These are phyloP conservation scores for Norana najaformis DNA, from an alignment of 2,888 invertebrate genomes.

Conservation along the genomic window DNA sequence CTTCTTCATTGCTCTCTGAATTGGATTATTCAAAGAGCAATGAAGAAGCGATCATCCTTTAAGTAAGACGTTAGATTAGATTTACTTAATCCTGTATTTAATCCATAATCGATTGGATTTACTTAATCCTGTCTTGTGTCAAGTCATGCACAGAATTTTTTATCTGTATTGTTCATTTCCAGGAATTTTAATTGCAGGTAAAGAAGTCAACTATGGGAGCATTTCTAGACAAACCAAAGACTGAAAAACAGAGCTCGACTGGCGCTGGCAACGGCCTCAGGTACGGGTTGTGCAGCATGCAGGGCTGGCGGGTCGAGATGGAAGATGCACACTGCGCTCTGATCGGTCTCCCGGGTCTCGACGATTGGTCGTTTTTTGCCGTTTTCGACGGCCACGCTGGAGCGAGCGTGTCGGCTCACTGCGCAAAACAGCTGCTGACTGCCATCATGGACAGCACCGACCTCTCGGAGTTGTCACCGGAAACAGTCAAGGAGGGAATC, in stretches of 20 bases:
- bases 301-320: slow-evolving; percentile 91
- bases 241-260: slow-evolving; percentile 91
- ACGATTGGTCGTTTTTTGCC: slow-evolving; percentile 82
- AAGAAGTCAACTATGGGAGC: slow-evolving; percentile 77
- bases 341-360: slow-evolving; percentile 74
- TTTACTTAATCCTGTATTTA: too few relatives aligned
- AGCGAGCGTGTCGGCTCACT: slow-evolving; percentile 58
- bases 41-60: too few relatives aligned
- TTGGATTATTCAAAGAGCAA: too few relatives aligned
- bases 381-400: slow-evolving; percentile 99
- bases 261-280: slow-evolving; percentile 90
- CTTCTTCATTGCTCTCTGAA: too few relatives aligned
- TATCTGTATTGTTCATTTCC: background rate
- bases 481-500: slow-evolving; percentile 66
- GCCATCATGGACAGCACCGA: slow-evolving; percentile 88
- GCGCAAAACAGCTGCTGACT: slow-evolving; percentile 65
- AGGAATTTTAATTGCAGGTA: background rate
- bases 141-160: background rate
- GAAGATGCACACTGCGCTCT: slow-evolving; percentile 96
- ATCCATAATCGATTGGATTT: too few relatives aligned
- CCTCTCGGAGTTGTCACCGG: slow-evolving; percentile 41
- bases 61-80: too few relatives aligned
- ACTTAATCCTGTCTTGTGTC: too few relatives aligned
- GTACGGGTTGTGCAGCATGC: slow-evolving; percentile 80
- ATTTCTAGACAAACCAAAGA: slow-evolving; percentile 98